Evolutionary conservation across 2,888 invertebrate species (phyloP), one percentile per base, ranked within the genome.

Genomic region (Adela reaumurella): DNA sequence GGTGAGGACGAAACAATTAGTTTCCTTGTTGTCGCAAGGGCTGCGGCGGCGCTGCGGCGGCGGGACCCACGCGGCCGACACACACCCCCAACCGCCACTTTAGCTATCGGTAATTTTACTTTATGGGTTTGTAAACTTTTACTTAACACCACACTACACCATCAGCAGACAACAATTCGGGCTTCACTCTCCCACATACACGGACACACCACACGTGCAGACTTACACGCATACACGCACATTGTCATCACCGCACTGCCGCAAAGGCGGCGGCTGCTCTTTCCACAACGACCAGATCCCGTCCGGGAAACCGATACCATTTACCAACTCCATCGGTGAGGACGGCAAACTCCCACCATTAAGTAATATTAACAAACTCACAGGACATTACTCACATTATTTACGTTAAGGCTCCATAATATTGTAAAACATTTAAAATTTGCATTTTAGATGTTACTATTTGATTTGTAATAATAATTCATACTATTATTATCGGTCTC

Each of bases 11-110:
- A 77, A 69, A 80, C 79, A 78, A 80, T 79, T 79, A 80, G 80
- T 80, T 80, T 80, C 77, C 73, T 80, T 80, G 80, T 80, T 80
- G 77, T 80, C 80, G 78, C 78, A 80, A 80, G 79, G 79, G 78
- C 73, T 68, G 52, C 51, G 52, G 56, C 53, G 53, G 49, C 47
- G 71, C 74, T 74, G 77, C 70, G 72, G 74, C 72, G 70, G 68
- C 69, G 70, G 74, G 74, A 70, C 73, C 41, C 49, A 48, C 72
- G 72, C 70, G 63, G 70, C 72, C 69, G 68, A 67, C 64, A 67
- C 67, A 63, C 60, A 70, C 69, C 73, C 50, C 35, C 71, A 60
- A 72, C 74, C 76, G 74, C 74, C 73, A 61, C 71, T 76, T 67
- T 73, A 72, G 74, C 73, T 77, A 74, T 76, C 77, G 77, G 74